A percentile compares a stretch with the other conserved stretches of the same genome.
These are phyloP conservation scores for Lasioglossum leucozonium DNA, from an alignment of 2,888 invertebrate species.

Conservation along the genomic window DNA sequence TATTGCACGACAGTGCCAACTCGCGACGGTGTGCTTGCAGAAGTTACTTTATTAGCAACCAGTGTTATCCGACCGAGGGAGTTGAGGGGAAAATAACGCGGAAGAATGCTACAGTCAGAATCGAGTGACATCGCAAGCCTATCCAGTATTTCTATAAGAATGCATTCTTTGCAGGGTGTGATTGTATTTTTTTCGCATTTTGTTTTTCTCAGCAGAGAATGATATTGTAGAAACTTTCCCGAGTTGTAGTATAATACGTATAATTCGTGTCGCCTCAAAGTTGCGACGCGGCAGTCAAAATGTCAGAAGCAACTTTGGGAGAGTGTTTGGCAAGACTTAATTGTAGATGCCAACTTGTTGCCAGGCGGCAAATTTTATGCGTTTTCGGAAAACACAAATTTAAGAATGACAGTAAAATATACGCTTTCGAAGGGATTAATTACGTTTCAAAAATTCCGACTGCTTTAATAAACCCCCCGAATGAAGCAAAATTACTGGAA, in stretches of 20 bases:
- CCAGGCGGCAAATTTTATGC: neutral
- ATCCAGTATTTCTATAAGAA: neutral
- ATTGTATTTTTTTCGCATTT: neutral
- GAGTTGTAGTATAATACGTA: neutral
- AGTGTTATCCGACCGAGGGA: neutral
- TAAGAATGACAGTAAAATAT: neutral
- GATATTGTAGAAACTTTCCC: neutral
- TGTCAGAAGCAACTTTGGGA: neutral
- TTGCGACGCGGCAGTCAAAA: neutral
- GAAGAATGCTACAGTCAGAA: neutral
- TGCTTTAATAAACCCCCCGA: neutral
- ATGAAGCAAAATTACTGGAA: too few relatives aligned
- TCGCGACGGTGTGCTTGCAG: neutral
- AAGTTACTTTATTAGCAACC: neutral
- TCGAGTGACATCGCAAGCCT: too few relatives aligned
- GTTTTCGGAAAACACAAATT: neutral
- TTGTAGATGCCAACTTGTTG: conserved; percentile 1
- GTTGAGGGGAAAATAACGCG: neutral
- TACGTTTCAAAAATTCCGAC: neutral
- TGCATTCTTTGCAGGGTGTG: neutral
- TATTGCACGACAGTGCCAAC: neutral
- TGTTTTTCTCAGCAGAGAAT: neutral
- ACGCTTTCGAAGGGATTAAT: neutral
- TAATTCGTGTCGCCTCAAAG: neutral
- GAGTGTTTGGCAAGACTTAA: conserved; percentile 5